These are phyloP conservation scores for Callyntrura sp. DNA, from an alignment of 2,888 invertebrate genomes.

Conservation along the genomic window DNA sequence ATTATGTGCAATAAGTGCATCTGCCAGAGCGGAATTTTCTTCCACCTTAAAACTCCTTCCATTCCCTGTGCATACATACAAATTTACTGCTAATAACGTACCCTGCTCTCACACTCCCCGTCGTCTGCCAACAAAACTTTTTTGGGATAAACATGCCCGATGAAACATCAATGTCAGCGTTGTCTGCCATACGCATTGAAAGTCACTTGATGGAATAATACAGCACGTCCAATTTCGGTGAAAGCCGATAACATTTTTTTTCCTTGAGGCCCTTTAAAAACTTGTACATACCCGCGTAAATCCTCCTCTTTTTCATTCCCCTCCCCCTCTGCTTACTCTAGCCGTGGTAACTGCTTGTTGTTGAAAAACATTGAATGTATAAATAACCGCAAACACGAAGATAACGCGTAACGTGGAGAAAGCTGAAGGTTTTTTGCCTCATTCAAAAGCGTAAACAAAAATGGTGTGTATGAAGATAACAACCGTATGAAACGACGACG, in stretches of 20 bases:
- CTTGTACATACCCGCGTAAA: not conserved
- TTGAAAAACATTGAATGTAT: not conserved
- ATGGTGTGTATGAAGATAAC: constrained; percentile 44
- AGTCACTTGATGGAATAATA: not conserved
- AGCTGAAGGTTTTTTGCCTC: constrained; percentile 23
- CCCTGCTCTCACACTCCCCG: not conserved
- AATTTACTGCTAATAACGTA: not conserved
- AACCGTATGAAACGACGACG: not conserved
- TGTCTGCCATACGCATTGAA: not conserved
- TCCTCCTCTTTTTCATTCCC: not conserved
- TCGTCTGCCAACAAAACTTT: not conserved
- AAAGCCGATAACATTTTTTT: constrained; percentile 48
- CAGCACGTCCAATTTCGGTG: not conserved
- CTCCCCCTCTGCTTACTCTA: not conserved
- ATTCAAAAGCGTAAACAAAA: constrained; percentile 28
- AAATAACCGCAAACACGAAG: constrained; percentile 14
- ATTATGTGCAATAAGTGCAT: too few relatives aligned
- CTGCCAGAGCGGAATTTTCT: too few relatives aligned
- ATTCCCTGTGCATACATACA: too few relatives aligned
- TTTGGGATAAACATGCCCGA: not conserved
- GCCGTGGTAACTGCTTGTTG: not conserved
- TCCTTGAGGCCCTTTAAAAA: constrained; percentile 45
- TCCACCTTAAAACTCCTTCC: too few relatives aligned
- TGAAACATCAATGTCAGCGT: not conserved
- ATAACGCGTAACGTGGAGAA: constrained; percentile 41